These are phyloP conservation scores for Danio jaintianensis DNA, from an alignment of 2,797 vertebrate species.

Conservation along the genomic window DNA sequence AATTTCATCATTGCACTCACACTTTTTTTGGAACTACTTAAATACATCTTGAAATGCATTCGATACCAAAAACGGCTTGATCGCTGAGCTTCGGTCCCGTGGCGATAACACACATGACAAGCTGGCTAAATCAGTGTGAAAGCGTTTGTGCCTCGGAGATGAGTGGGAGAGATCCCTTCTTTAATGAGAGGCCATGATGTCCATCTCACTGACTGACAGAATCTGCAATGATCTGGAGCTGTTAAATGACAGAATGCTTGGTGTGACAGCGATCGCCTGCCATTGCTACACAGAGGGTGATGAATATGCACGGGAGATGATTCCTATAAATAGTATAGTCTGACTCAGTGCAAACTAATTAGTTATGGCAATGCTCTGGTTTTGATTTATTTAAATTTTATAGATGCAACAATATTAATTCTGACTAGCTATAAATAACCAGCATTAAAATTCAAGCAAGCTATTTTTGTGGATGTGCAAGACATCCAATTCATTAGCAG, in stretches of 20 bases:
- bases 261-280: constrained; percentile 29
- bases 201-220: constrained; percentile 50
- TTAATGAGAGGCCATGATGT: constrained; percentile 55
- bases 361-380: constrained; percentile 63
- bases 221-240: constrained; percentile 43
- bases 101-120: constrained; percentile 36
- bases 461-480: not conserved
- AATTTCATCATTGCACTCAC: not conserved
- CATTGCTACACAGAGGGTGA: constrained; percentile 58
- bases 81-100: not conserved
- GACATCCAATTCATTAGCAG: not conserved
- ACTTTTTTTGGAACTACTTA: not conserved
- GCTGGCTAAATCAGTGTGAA: constrained; percentile 36
- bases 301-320: constrained; percentile 62
- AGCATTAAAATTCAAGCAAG: not conserved
- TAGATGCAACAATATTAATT: not conserved
- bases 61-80: constrained; percentile 2
- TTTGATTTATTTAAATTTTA: constrained; percentile 12
- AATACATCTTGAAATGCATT: constrained; percentile 7
- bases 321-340: constrained; percentile 67
- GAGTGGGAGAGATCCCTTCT: constrained; percentile 43
- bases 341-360: constrained; percentile 75
- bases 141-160: constrained; percentile 25
- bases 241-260: constrained; percentile 49
- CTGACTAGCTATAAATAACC: too few species aligned